Percentiles rank a stretch among this genome's conserved stretches.
These are phyloP conservation scores for Dipodomys spectabilis DNA, from an alignment of 2,113 vertebrate species.

Conservation along the genomic window DNA sequence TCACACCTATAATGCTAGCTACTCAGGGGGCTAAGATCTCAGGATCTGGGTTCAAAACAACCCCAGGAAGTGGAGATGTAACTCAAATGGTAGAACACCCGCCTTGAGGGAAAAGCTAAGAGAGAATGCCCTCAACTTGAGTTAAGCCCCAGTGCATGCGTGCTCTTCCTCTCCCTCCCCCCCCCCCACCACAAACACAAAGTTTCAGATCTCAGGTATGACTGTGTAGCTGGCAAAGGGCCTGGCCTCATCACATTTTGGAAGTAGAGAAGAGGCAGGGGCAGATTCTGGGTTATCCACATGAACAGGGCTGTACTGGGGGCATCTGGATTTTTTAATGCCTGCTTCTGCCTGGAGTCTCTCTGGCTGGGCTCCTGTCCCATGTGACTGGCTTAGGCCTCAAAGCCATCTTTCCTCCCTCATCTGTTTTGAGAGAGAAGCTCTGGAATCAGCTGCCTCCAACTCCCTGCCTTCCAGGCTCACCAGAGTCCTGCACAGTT, in stretches of 20 bases:
- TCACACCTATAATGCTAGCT: too few species aligned
- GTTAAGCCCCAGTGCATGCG: too few species aligned
- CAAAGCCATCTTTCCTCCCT: not conserved
- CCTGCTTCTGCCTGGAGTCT: not conserved
- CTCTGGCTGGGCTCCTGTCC: not conserved
- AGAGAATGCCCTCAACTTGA: too few species aligned
- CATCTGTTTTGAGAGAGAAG: not conserved
- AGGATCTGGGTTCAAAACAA: too few species aligned
- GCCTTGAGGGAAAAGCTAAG: too few species aligned
- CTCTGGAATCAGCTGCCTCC: not conserved
- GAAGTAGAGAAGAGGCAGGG: not conserved
- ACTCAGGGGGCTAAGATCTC: too few species aligned
- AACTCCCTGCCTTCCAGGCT: not conserved
- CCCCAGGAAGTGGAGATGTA: too few species aligned
- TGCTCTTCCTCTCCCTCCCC: too few species aligned
- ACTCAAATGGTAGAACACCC: too few species aligned
- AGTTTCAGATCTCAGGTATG: not conserved
- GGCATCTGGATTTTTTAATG: not conserved
- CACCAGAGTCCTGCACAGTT: not conserved
- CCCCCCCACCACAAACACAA: accelerated
- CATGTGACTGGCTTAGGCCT: not conserved
- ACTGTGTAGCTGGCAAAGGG: not conserved
- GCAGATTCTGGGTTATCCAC: not conserved
- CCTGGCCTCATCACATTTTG: accelerated
- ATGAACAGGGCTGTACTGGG: too few species aligned